phyloP scores from a whole-genome alignment of 1,140 invertebrate genomes.

The Calycopis cecrops region DNA sequence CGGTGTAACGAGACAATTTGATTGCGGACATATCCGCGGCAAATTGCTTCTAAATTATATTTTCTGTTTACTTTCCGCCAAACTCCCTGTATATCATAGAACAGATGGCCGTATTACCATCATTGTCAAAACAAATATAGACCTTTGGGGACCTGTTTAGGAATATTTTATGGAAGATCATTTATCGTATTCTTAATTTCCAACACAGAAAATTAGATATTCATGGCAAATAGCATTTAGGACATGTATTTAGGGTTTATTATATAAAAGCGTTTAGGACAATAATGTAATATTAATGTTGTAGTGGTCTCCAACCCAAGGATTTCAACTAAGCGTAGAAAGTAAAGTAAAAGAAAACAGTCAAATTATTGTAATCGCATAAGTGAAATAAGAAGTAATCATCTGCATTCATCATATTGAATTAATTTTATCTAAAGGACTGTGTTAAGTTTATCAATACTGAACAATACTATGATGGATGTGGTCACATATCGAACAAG shows the following conservation, averaged over 20 bases:
- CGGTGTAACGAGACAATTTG: conserved; percentile 73
- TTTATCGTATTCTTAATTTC: no score
- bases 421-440: conserved; percentile 18
- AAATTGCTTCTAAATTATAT: conserved; percentile 75
- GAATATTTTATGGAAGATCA: no score
- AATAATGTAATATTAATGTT: no score
- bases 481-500: conserved; percentile 32
- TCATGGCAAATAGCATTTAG: no score
- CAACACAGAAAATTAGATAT: no score
- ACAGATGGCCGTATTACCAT: conserved; percentile 46
- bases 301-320: no score
- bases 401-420: not conserved
- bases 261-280: no score
- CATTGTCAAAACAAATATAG: conserved; percentile 36
- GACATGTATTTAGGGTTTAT: no score
- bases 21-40: conserved; percentile 72
- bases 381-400: no score
- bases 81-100: conserved; percentile 49
- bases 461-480: conserved; percentile 70
- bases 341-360: no score
- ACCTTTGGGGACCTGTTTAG: not conserved
- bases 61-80: conserved; percentile 72
- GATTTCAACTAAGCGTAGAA: no score
- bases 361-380: no score
- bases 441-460: conserved; percentile 55